Evolutionary conservation across 2,113 vertebrate genomes (phyloP).

Genomic region (Dissostichus mawsoni): DNA sequence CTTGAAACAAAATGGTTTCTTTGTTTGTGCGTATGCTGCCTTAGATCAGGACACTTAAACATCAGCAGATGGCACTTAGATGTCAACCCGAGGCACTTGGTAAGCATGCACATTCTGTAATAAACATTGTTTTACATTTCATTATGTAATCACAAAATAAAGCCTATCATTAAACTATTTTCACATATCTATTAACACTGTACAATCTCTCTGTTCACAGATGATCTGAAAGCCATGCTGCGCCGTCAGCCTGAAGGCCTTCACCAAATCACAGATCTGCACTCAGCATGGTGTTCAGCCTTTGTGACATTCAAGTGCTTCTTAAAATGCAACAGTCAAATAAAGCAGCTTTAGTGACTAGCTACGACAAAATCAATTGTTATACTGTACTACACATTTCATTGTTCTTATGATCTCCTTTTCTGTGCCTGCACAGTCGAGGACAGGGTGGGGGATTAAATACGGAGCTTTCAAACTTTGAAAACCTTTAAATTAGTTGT

Average conservation of each 20-base stretch:
- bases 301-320: conserved; percentile 6
- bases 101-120: background rate
- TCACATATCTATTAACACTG: background rate
- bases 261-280: background rate
- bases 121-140: conserved; percentile 5
- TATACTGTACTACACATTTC: background rate
- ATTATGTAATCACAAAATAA: background rate
- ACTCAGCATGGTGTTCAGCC: background rate
- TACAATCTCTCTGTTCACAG: background rate
- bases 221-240: background rate
- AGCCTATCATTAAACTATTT: background rate
- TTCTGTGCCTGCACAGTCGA: conserved; percentile 14
- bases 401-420: background rate
- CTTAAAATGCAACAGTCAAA: background rate
- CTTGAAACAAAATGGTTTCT: background rate
- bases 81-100: background rate
- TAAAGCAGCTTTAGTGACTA: background rate
- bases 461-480: too few relatives aligned
- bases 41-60: conserved; percentile 9
- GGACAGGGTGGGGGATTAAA: background rate
- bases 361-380: background rate
- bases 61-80: background rate
- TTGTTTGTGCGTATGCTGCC: conserved; percentile 14
- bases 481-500: too few relatives aligned
- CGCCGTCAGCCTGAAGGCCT: background rate